Percentiles rank a stretch among this genome's conserved stretches.
Evolutionary conservation across 2,797 vertebrate genomes (phyloP).

Genomic region (Pitangus sulphuratus): DNA sequence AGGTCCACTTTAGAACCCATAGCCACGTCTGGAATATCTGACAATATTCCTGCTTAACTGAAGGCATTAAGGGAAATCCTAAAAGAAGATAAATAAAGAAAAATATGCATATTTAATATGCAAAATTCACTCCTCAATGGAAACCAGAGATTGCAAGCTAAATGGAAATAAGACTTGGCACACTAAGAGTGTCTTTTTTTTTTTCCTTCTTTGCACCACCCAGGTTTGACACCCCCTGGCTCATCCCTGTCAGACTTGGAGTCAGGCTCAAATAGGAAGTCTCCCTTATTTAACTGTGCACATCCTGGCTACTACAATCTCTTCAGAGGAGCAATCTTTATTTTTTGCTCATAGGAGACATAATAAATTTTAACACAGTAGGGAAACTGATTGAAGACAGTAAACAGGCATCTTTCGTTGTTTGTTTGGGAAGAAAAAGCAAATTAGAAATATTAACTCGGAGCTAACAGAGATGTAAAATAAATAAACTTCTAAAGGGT

Average conservation of each 20-base stretch:
- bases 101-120: not conserved
- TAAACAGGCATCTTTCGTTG: not conserved
- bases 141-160: not conserved
- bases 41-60: not conserved
- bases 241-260: not conserved
- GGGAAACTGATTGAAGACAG: not conserved
- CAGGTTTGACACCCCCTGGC: not conserved
- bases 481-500: slow-evolving; percentile 22
- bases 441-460: slow-evolving; percentile 27
- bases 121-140: not conserved
- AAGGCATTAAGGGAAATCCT: not conserved
- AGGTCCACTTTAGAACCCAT: not conserved
- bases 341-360: not conserved
- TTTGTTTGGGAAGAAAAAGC: not conserved
- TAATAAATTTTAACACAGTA: not conserved
- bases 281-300: not conserved
- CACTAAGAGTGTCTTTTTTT: not conserved
- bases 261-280: not conserved
- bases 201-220: rapidly evolving
- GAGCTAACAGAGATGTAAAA: slow-evolving; percentile 24
- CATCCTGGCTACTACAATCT: not conserved
- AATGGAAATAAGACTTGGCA: not conserved
- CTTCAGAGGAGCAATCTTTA: not conserved
- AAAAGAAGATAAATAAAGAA: not conserved
- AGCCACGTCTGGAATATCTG: not conserved